A percentile compares a stretch with the other conserved stretches of the same genome.
Evolutionary conservation across 1,140 invertebrate species (phyloP).

Genomic region (Dinothrombium tinctorium): DNA sequence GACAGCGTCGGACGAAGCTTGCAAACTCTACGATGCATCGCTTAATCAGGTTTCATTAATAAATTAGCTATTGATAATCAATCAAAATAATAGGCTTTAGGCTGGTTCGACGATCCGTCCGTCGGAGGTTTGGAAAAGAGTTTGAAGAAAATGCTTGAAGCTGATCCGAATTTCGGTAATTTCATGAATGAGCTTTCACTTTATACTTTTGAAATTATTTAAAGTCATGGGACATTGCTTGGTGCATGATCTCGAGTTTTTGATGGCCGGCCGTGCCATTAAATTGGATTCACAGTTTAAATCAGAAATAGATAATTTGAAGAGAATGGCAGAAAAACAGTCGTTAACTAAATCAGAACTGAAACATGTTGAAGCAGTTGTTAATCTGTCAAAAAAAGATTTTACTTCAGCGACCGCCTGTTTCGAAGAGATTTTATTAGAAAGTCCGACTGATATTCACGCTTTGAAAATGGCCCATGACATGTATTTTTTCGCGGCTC

Average conservation of each 20-base stretch:
- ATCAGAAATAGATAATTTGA: slow-evolving; percentile 19
- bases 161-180: slow-evolving; percentile 28
- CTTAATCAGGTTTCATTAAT: too few species aligned
- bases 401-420: slow-evolving; percentile 17
- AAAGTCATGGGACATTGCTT: slow-evolving; percentile 18
- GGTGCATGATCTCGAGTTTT: slow-evolving; percentile 26
- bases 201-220: background rate
- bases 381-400: slow-evolving; percentile 25
- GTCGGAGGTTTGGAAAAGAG: slow-evolving; percentile 25
- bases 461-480: slow-evolving; percentile 32
- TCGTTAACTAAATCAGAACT: slow-evolving; percentile 19
- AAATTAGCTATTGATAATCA: too few species aligned
- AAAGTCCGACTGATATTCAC: slow-evolving; percentile 27
- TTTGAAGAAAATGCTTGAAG: slow-evolving; percentile 21
- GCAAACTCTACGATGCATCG: too few species aligned
- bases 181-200: background rate
- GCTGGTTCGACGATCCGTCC: slow-evolving; percentile 26
- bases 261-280: slow-evolving; percentile 15
- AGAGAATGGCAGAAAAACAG: slow-evolving; percentile 15
- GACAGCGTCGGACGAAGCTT: too few species aligned
- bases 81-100: too few species aligned
- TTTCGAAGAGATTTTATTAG: slow-evolving; percentile 28
- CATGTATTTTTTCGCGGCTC: slow-evolving; percentile 30
- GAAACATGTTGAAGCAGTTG: slow-evolving; percentile 25
- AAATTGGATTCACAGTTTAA: slow-evolving; percentile 19